phyloP scores from a whole-genome alignment of 2,888 invertebrate genomes.

The Cheilosia grossa region DNA sequence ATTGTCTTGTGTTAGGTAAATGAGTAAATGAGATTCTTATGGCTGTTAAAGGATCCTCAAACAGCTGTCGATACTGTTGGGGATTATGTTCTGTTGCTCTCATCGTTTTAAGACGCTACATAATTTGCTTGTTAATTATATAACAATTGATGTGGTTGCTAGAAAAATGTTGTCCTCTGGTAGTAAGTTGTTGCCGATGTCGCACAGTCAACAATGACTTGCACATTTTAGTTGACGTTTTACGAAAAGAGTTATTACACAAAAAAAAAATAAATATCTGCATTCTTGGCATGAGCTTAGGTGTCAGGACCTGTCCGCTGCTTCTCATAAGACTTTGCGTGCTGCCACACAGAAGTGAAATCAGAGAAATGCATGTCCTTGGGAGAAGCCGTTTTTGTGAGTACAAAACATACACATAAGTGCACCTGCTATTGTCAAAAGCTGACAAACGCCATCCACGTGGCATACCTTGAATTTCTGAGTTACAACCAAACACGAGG shows the following conservation, averaged over 20 bases:
- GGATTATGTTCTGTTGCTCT: conserved; percentile 51
- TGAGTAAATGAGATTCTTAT: conserved; percentile 68
- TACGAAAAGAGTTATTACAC: too few species aligned
- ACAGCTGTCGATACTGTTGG: conserved; percentile 65
- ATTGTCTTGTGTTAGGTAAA: conserved; percentile 70
- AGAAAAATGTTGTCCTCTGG: neutral
- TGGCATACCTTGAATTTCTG: conserved; percentile 15
- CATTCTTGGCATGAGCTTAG: too few species aligned
- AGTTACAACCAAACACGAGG: conserved; percentile 23
- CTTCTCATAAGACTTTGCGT: too few species aligned
- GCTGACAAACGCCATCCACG: conserved; percentile 23
- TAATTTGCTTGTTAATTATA: conserved; percentile 69
- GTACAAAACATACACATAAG: neutral
- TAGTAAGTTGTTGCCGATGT: too few species aligned
- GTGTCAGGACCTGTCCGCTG: too few species aligned
- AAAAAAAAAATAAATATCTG: too few species aligned
- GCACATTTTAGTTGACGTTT: too few species aligned
- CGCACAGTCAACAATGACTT: too few species aligned
- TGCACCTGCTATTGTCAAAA: conserved; percentile 17
- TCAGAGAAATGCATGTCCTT: neutral
- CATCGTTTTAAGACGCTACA: conserved; percentile 39
- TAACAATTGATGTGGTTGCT: conserved; percentile 49
- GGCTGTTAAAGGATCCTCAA: conserved; percentile 49
- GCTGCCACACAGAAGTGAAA: too few species aligned
- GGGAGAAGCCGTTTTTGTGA: neutral